Conservation (phyloP, 1,140 invertebrate genomes). For the Papilio polytes region DNA sequence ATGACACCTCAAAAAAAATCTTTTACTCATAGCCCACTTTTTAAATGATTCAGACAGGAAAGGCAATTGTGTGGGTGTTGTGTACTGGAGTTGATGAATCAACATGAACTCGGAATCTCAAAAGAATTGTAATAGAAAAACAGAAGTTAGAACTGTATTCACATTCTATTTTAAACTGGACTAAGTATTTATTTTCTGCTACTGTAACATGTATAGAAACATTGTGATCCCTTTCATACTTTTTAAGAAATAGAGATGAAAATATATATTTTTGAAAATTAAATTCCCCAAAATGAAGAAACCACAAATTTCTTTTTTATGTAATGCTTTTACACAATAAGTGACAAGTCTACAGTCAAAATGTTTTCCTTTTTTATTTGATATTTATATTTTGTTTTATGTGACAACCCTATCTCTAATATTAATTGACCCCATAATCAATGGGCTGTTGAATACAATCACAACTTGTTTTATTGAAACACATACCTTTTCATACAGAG, state of each 20-base stretch:
- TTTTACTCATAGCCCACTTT: neutral
- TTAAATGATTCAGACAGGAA: neutral
- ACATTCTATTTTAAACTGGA: too few species aligned
- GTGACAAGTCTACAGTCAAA: too few species aligned
- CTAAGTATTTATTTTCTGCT: too few species aligned
- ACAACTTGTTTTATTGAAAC: slow-evolving; percentile 8
- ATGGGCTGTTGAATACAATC: neutral
- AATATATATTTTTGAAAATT: too few species aligned
- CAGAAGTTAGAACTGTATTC: too few species aligned
- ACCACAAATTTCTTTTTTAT: too few species aligned
- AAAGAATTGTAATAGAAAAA: neutral
- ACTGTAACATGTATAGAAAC: too few species aligned
- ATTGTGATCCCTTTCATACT: too few species aligned
- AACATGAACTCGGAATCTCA: neutral
- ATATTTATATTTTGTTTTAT: neutral
- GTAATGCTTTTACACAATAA: too few species aligned
- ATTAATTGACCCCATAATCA: slow-evolving; percentile 22
- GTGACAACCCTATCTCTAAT: neutral
- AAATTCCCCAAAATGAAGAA: too few species aligned
- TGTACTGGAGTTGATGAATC: neutral
- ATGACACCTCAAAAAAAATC: neutral
- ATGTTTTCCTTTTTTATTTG: too few species aligned
- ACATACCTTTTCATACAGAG: neutral
- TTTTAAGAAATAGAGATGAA: too few species aligned
- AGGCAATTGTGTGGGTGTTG: neutral